These are phyloP conservation scores for Tyto alba DNA, from an alignment of 2,113 vertebrate species.

Conservation along the genomic window DNA sequence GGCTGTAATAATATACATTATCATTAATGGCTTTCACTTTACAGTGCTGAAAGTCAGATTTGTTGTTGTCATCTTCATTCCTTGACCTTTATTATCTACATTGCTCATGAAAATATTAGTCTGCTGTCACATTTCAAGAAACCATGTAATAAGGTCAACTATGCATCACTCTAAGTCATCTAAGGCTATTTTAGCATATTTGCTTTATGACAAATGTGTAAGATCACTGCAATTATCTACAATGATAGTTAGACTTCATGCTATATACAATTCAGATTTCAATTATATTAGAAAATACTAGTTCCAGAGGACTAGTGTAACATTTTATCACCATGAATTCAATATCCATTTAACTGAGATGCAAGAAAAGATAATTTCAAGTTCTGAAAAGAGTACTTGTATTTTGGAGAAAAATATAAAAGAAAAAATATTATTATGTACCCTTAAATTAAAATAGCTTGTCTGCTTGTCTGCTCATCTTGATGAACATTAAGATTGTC, in stretches of 20 bases:
- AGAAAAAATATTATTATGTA: neutral
- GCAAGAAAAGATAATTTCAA: neutral
- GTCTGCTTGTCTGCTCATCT: neutral
- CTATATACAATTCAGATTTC: neutral
- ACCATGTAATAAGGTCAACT: constrained; percentile 32
- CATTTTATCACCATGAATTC: neutral
- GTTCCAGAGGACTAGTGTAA: neutral
- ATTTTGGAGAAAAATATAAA: neutral
- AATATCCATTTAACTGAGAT: neutral
- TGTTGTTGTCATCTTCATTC: constrained; percentile 27
- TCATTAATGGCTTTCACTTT: constrained; percentile 33
- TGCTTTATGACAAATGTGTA: constrained; percentile 10
- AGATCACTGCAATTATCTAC: constrained; percentile 25
- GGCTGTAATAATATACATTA: constrained; percentile 24
- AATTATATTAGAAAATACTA: neutral
- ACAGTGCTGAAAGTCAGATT: constrained; percentile 4
- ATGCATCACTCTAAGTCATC: neutral
- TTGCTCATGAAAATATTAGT: constrained; percentile 12
- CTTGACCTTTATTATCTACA: constrained; percentile 13
- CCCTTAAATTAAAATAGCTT: neutral
- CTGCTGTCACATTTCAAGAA: constrained; percentile 32
- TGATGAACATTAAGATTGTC: neutral
- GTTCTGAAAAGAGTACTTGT: neutral
- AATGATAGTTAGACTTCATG: neutral
- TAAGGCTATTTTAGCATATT: neutral